Conservation (phyloP, 2,113 vertebrate species). For the Solenodon paradoxus region DNA sequence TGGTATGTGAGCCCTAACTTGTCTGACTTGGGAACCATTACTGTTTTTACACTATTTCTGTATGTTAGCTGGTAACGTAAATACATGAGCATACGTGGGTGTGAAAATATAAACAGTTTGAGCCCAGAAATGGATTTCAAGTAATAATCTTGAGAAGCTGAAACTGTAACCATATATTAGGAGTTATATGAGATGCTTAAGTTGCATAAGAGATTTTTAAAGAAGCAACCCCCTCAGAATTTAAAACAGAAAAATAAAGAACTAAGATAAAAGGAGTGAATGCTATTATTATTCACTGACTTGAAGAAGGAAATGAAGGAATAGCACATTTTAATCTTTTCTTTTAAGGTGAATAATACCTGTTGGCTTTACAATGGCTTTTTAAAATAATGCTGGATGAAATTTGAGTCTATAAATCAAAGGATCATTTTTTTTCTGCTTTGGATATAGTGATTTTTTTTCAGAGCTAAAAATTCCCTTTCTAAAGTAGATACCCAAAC, state of each 20-base stretch:
- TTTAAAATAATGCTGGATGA: background rate
- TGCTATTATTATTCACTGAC: background rate
- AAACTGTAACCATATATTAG: conserved; percentile 18
- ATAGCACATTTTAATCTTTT: background rate
- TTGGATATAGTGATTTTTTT: background rate
- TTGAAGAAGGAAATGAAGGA: conserved; percentile 19
- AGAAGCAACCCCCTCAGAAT: background rate
- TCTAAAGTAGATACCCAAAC: background rate
- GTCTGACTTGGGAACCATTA: background rate
- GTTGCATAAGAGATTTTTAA: background rate
- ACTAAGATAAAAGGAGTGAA: conserved; percentile 26
- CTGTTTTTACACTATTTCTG: background rate
- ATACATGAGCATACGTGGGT: background rate
- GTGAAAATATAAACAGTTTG: background rate
- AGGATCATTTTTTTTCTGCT: conserved; percentile 5
- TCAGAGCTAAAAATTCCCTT: background rate
- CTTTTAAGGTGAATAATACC: background rate
- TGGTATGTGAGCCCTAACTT: background rate
- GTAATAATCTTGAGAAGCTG: conserved; percentile 24
- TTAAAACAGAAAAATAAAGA: conserved; percentile 27
- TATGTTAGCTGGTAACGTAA: background rate
- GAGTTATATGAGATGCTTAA: conserved; percentile 23
- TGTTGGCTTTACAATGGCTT: conserved; percentile 5
- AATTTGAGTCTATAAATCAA: background rate
- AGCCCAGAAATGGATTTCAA: conserved; percentile 29